These are phyloP conservation scores for Leptopilina drosophilae DNA, from an alignment of 2,888 invertebrate species.

Conservation along the genomic window DNA sequence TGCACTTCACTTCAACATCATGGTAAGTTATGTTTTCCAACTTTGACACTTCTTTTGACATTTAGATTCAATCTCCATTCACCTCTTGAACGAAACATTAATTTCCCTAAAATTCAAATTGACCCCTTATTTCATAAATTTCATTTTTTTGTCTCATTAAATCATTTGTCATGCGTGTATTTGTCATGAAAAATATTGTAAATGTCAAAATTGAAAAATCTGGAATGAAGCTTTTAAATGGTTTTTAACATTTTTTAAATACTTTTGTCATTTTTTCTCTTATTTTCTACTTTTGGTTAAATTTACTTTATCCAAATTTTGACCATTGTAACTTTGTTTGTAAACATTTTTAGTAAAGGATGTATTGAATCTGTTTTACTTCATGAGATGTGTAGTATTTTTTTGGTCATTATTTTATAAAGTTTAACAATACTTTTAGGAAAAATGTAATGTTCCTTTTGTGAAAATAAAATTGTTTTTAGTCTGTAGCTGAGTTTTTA, in stretches of 20 bases:
- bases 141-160: neutral
- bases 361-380: too few relatives aligned
- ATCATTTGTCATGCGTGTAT: neutral
- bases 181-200: neutral
- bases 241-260: too few relatives aligned
- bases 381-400: too few relatives aligned
- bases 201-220: neutral
- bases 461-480: constrained; percentile 68
- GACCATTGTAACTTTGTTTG: too few relatives aligned
- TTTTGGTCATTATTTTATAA: neutral
- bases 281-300: too few relatives aligned
- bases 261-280: too few relatives aligned
- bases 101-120: neutral
- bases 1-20: neutral
- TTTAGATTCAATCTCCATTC: neutral
- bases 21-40: constrained; percentile 16
- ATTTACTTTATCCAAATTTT: too few relatives aligned
- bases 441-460: neutral
- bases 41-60: neutral
- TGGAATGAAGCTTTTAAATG: too few relatives aligned
- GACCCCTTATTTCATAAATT: neutral
- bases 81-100: neutral
- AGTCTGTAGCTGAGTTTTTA: constrained; percentile 93
- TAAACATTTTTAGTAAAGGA: too few relatives aligned
- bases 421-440: too few relatives aligned